These are phyloP conservation scores for Parauchenoglanis ngamensis DNA, from an alignment of 2,797 vertebrate species.

Conservation along the genomic window DNA sequence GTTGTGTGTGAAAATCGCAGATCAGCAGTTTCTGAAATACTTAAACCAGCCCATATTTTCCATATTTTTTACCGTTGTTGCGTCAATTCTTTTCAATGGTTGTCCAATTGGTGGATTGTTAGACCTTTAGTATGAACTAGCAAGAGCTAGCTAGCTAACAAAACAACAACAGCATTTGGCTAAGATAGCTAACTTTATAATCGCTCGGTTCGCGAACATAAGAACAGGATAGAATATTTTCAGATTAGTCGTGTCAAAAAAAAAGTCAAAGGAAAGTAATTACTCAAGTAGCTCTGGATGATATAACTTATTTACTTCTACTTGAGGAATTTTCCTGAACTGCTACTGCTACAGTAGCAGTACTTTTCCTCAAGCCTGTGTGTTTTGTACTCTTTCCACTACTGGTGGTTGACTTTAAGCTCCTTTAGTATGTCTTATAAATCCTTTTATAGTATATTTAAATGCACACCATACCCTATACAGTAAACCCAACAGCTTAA, in stretches of 20 bases:
- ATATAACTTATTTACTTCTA: not conserved
- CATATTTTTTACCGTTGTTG: no score
- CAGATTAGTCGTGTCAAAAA: not conserved
- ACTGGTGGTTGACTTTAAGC: not conserved
- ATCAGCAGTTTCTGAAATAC: not conserved
- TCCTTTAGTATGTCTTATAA: not conserved
- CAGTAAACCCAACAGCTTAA: not conserved
- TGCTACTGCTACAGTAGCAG: no score
- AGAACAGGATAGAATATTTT: no score
- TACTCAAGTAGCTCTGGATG: not conserved
- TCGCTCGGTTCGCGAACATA: not conserved
- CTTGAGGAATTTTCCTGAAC: no score
- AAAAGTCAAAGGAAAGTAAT: not conserved
- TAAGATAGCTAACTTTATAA: not conserved
- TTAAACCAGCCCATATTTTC: no score
- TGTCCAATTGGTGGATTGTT: not conserved
- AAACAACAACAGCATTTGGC: not conserved
- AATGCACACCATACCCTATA: not conserved
- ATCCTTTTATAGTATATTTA: not conserved
- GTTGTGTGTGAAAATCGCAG: not conserved
- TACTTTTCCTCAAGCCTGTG: not conserved
- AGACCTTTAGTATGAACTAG: not conserved
- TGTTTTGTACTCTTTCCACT: not conserved
- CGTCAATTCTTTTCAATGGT: no score
- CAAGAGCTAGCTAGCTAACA: not conserved